phyloP scores from a whole-genome alignment of 2,797 vertebrate species.

The Cichlasoma orientale region DNA sequence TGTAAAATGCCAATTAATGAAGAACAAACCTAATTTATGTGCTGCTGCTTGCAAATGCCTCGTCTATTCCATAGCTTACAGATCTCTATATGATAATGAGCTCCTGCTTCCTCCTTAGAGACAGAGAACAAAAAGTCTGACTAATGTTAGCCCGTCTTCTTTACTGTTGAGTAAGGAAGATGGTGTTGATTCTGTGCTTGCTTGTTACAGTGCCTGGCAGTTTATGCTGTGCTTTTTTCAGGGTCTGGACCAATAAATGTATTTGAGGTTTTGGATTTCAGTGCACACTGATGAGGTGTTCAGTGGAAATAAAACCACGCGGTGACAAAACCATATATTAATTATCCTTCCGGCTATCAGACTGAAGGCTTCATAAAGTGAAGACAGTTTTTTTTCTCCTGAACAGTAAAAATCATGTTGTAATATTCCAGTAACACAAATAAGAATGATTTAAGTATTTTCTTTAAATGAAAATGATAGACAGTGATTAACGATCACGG shows the following conservation, averaged over 20 bases:
- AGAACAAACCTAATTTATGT: conserved; percentile 2
- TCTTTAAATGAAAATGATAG: neutral
- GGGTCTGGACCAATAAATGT: neutral
- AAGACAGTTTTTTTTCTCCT: neutral
- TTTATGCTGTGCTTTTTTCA: neutral
- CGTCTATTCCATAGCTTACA: neutral
- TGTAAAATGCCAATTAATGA: conserved; percentile 2
- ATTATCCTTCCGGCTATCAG: neutral
- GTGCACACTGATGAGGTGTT: neutral
- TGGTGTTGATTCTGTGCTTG: neutral
- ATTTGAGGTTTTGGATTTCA: neutral
- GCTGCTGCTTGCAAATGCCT: neutral
- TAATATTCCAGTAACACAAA: neutral
- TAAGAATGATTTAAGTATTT: neutral
- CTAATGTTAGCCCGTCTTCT: neutral
- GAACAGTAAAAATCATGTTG: neutral
- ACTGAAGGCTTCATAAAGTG: neutral
- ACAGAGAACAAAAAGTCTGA: neutral
- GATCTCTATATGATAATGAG: neutral
- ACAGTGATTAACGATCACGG: neutral
- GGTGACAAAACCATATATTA: neutral
- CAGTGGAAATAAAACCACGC: neutral
- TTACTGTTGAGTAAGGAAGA: neutral
- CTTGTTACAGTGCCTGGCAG: neutral
- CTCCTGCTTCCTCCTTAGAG: conserved; percentile 1